Evolutionary conservation across 1,140 invertebrate genomes (phyloP).

Genomic region (Dreissena rostriformis): DNA sequence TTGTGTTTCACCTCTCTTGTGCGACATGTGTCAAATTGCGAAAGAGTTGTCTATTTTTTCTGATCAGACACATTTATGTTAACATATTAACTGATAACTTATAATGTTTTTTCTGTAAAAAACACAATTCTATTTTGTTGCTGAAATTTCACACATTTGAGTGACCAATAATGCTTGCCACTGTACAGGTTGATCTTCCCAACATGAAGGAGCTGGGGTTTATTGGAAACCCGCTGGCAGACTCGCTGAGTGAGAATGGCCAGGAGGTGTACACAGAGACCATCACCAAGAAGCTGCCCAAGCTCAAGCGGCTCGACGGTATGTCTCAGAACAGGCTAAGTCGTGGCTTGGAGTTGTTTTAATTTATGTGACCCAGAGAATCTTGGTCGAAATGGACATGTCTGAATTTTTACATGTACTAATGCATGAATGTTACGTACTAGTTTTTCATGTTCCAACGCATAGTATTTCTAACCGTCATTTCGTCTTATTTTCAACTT

Average conservation of each 20-base stretch:
- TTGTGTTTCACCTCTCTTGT: no score
- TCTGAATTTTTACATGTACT: neutral
- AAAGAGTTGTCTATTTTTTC: no score
- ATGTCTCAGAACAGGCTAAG: conserved; percentile 9
- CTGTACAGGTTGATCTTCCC: conserved; percentile 76
- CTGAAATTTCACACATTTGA: no score
- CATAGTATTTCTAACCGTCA: no score
- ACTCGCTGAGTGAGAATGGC: conserved; percentile 86
- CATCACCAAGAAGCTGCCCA: conserved; percentile 88
- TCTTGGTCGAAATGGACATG: neutral
- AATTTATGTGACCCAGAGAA: neutral
- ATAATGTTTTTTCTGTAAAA: no score
- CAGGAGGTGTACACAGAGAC: conserved; percentile 82
- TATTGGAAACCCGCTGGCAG: conserved; percentile 89
- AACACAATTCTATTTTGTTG: no score
- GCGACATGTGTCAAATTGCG: no score
- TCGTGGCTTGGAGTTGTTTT: neutral
- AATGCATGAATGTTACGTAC: neutral
- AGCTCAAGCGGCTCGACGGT: conserved; percentile 93
- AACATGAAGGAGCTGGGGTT: conserved; percentile 82
- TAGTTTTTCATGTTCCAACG: no score
- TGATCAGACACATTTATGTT: no score
- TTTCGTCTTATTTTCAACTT: no score
- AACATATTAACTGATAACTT: no score
- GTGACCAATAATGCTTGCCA: no score